Percentiles rank a stretch among this genome's conserved stretches.
phyloP scores from a whole-genome alignment of 1,140 invertebrate species.

The Brachionus koreanus region DNA sequence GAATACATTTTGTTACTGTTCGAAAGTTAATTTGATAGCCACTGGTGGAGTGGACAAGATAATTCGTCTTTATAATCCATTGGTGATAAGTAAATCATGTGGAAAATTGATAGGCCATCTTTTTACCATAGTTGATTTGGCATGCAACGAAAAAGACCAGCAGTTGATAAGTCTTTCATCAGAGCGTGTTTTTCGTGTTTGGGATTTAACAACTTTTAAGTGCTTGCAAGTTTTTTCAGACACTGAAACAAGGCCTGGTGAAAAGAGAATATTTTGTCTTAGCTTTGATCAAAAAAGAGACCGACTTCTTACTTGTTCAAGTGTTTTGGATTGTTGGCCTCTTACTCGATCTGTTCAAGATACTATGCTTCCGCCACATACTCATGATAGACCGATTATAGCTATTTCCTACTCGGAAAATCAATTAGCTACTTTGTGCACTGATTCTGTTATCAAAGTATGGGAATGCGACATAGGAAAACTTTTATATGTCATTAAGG shows the following conservation, averaged over 20 bases:
- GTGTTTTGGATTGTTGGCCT: slow-evolving; percentile 56
- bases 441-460: slow-evolving; percentile 55
- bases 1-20: slow-evolving; percentile 56
- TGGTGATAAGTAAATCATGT: slow-evolving; percentile 55
- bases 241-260: slow-evolving; percentile 55
- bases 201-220: slow-evolving; percentile 57
- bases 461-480: slow-evolving; percentile 56
- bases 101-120: slow-evolving; percentile 57
- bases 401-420: slow-evolving; percentile 49
- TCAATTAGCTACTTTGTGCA: slow-evolving; percentile 55
- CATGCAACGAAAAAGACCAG: slow-evolving; percentile 56
- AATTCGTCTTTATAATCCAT: slow-evolving; percentile 56
- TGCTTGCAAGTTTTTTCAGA: slow-evolving; percentile 52
- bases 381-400: slow-evolving; percentile 55
- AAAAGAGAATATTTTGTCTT: slow-evolving; percentile 56
- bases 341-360: slow-evolving; percentile 55
- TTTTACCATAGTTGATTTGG: slow-evolving; percentile 57
- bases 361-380: slow-evolving; percentile 56
- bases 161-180: slow-evolving; percentile 58
- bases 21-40: slow-evolving; percentile 55
- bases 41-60: slow-evolving; percentile 57
- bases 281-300: slow-evolving; percentile 56
- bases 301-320: slow-evolving; percentile 55
- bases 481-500: slow-evolving; percentile 51
- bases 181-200: slow-evolving; percentile 55